Percentiles rank a stretch among this genome's conserved stretches.
phyloP scores from a whole-genome alignment of 2,797 vertebrate species.

The Mormyrus hasselquistii region DNA sequence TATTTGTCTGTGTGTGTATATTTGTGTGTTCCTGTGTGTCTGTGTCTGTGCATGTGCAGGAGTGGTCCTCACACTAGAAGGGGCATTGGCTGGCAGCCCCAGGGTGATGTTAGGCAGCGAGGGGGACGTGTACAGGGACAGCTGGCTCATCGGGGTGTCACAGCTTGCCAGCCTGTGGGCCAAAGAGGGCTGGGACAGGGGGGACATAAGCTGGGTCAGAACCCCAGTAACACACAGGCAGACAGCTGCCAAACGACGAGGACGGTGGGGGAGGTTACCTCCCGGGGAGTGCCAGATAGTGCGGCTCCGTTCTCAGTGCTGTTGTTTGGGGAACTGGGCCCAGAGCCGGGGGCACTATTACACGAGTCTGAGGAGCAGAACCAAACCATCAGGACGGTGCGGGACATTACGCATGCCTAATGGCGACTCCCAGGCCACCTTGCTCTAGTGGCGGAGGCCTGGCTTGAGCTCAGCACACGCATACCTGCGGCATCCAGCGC shows the following conservation, averaged over 20 bases:
- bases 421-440: background rate
- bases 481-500: conserved; percentile 82
- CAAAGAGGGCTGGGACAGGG: conserved; percentile 65
- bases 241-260: background rate
- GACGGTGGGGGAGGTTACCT: conserved; percentile 57
- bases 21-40: too few relatives aligned
- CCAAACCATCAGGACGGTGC: background rate
- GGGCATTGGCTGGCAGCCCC: conserved; percentile 81
- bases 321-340: conserved; percentile 94
- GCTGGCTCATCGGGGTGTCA: conserved; percentile 78
- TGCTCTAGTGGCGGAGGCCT: background rate
- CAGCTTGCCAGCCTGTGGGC: conserved; percentile 77
- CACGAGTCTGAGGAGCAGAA: conserved; percentile 74
- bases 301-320: conserved; percentile 82
- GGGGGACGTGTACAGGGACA: conserved; percentile 93
- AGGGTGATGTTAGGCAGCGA: conserved; percentile 95
- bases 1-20: background rate
- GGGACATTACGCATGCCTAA: background rate
- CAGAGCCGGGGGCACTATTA: conserved; percentile 89
- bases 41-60: background rate
- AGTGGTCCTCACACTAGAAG: conserved; percentile 70
- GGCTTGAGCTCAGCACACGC: background rate
- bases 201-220: background rate
- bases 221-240: background rate
- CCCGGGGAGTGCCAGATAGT: conserved; percentile 62